A percentile compares a stretch with the other conserved stretches of the same genome.
These are phyloP conservation scores for Acleris sparsana DNA, from an alignment of 2,888 invertebrate genomes.

Conservation along the genomic window DNA sequence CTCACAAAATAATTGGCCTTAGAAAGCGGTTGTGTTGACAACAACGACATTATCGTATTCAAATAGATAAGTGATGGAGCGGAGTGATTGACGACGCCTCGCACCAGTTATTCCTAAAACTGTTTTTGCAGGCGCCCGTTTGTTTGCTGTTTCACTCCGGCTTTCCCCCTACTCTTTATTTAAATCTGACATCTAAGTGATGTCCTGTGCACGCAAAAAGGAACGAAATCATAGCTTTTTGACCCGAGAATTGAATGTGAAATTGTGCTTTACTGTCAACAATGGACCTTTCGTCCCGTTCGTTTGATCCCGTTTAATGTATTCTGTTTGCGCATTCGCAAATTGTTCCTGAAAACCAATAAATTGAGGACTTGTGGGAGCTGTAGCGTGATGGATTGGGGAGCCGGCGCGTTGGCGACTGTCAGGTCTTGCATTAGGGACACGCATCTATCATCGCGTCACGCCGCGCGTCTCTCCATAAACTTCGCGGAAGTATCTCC, in stretches of 20 bases:
- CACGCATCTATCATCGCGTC: conserved; percentile 34
- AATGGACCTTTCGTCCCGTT: conserved; percentile 16
- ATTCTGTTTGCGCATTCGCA: conserved; percentile 30
- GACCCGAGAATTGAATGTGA: conserved; percentile 11
- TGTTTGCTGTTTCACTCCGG: conserved; percentile 30
- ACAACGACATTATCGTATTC: conserved; percentile 28
- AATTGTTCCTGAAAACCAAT: conserved; percentile 21
- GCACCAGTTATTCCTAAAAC: conserved; percentile 52
- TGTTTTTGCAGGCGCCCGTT: conserved; percentile 44
- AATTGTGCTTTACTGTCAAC: conserved; percentile 15
- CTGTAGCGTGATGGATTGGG: background rate
- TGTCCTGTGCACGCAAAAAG: conserved; percentile 21
- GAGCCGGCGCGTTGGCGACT: background rate
- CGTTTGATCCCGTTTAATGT: conserved; percentile 27
- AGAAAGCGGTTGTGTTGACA: conserved; percentile 10
- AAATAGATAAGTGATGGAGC: conserved; percentile 38
- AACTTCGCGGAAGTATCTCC: conserved; percentile 31
- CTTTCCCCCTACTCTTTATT: conserved; percentile 33
- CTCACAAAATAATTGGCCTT: conserved; percentile 19
- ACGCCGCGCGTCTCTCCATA: conserved; percentile 20
- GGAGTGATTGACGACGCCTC: conserved; percentile 53
- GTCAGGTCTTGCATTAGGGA: conserved; percentile 16
- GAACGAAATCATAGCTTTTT: conserved; percentile 21
- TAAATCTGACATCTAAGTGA: conserved; percentile 33
- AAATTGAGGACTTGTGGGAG: conserved; percentile 22